These are phyloP conservation scores for Arctia plantaginis DNA, from an alignment of 2,888 invertebrate genomes.

Conservation along the genomic window DNA sequence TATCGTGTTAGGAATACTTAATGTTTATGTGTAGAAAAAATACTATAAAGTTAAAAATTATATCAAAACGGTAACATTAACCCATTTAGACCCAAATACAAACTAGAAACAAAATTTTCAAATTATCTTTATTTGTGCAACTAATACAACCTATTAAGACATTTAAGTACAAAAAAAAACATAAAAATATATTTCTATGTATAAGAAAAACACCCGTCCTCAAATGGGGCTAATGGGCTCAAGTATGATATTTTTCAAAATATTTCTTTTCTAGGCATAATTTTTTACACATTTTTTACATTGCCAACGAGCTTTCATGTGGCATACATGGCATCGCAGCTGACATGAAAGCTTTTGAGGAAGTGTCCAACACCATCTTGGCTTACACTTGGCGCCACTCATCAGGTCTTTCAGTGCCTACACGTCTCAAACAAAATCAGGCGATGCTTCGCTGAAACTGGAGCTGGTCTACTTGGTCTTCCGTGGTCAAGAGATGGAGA, in stretches of 20 bases:
- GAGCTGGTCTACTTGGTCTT: not conserved
- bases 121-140: too few species aligned
- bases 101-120: too few species aligned
- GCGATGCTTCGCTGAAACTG: not conserved
- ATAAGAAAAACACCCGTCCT: not conserved
- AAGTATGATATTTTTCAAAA: not conserved
- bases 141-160: too few species aligned
- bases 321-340: not conserved
- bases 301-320: constrained; percentile 6
- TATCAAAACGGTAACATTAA: too few species aligned
- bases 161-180: too few species aligned
- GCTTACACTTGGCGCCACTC: too few species aligned
- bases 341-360: not conserved
- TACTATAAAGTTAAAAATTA: too few species aligned
- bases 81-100: too few species aligned
- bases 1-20: too few species aligned
- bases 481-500: not conserved
- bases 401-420: too few species aligned
- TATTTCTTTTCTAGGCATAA: not conserved
- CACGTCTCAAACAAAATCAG: not conserved
- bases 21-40: too few species aligned
- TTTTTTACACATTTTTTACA: constrained; percentile 5
- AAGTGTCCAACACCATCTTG: not conserved
- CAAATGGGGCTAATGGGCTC: not conserved
- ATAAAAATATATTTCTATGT: too few species aligned